Percentiles rank a stretch among this genome's conserved stretches.
These are phyloP conservation scores for Clivina fossor DNA, from an alignment of 2,888 invertebrate species.

Conservation along the genomic window DNA sequence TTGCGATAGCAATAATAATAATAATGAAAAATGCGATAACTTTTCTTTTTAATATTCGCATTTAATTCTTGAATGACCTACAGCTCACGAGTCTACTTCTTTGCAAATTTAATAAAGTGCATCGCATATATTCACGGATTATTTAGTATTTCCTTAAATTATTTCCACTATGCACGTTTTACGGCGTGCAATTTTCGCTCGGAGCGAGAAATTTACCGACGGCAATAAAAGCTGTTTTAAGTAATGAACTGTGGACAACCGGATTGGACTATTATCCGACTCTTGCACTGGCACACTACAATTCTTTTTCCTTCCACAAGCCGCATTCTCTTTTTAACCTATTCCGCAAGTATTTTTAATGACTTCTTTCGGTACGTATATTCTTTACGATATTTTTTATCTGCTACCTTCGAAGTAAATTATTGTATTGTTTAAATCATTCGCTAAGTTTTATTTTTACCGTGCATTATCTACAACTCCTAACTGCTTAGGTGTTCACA, in stretches of 20 bases:
- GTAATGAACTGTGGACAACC: slow-evolving; percentile 6
- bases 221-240: slow-evolving; percentile 16
- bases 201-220: slow-evolving; percentile 1
- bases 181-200: slow-evolving; percentile 20
- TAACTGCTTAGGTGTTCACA: too few relatives aligned
- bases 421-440: too few relatives aligned
- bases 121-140: slow-evolving; percentile 15
- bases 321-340: too few relatives aligned
- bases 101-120: slow-evolving; percentile 17
- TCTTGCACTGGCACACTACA: too few relatives aligned
- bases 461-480: too few relatives aligned
- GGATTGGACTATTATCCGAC: slow-evolving; percentile 7
- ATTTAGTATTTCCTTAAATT: slow-evolving; percentile 28
- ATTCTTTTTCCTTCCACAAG: too few relatives aligned
- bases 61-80: slow-evolving; percentile 2
- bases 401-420: too few relatives aligned
- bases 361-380: too few relatives aligned
- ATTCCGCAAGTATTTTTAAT: too few relatives aligned
- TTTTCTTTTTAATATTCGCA: slow-evolving; percentile 14
- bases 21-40: slow-evolving; percentile 24
- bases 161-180: slow-evolving; percentile 16
- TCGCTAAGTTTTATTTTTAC: too few relatives aligned
- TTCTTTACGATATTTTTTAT: too few relatives aligned
- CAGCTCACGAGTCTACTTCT: not conserved
- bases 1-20: too few relatives aligned